Evolutionary conservation across 2,888 invertebrate genomes (phyloP), one percentile per base, ranked within the genome.

Genomic region (Branchipolynoe longqiensis): DNA sequence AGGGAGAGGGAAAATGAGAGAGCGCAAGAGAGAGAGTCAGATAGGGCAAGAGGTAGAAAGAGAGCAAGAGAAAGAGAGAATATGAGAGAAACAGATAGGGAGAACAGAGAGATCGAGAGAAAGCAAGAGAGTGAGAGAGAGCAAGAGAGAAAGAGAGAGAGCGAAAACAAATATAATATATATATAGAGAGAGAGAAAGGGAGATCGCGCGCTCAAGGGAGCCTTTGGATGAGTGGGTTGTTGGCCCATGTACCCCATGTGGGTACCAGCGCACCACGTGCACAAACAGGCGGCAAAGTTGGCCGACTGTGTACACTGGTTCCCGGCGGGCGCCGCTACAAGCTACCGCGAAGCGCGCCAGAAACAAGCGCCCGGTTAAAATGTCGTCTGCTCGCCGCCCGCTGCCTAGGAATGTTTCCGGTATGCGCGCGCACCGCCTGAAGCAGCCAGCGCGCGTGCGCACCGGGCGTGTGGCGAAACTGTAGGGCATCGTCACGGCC

Each of bases 181-280:
- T n/a, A n/a, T n/a, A n/a, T n/a, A n/a, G n/a, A n/a, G n/a, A n/a
- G n/a, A n/a, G n/a, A n/a, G n/a, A n/a, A n/a, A n/a, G n/a, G n/a
- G n/a, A n/a, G 48, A 8, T 48, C 18, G 8, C 18, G 48, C 48
- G 8, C 8, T 18, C 48, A 12, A 12, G 8, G 48, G 48, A 48
- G 48, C 48, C 48, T 48, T 48, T 48, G 48, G 18, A 18, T 12
- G 48, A 18, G 48, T 18, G 48, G 48, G 18, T 48, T n/a, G n/a
- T n/a, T n/a, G n/a, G n/a, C n/a, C n/a, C n/a, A n/a, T n/a, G n/a
- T n/a, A n/a, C n/a, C 8, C 36, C 69, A 25, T 33, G 36, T 69
- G 33, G 69, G 69, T 14, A 69, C 69, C 69, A 69, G 36, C 69
- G 18, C 14, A 69, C 36, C 69, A 69, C 69, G 69, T 69, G 69